These are phyloP conservation scores for Hypocryptadius cinnamomeus DNA, from an alignment of 2,113 vertebrate genomes.

Conservation along the genomic window DNA sequence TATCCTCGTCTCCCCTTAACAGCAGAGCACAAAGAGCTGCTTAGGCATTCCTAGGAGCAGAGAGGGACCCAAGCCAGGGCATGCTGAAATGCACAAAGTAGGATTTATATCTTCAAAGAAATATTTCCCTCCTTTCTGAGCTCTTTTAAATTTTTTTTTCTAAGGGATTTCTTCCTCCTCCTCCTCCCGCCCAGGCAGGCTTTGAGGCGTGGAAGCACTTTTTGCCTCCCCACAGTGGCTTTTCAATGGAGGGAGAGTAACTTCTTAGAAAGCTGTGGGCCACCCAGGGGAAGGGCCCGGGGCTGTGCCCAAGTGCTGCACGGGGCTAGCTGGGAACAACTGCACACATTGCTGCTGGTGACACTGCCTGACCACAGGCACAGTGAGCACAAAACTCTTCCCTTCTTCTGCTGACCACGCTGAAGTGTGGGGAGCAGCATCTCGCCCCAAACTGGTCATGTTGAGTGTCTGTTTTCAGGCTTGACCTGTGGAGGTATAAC, in stretches of 20 bases:
- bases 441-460: not conserved
- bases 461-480: not conserved
- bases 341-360: not conserved
- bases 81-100: constrained; percentile 30
- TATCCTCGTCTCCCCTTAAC: not conserved
- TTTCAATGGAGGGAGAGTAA: not conserved
- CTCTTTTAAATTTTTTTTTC: not conserved
- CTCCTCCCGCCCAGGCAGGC: not conserved
- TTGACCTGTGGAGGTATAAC: not conserved
- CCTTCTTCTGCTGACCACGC: rapidly evolving
- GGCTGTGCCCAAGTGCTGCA: not conserved
- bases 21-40: not conserved
- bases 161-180: not conserved
- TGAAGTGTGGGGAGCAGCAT: not conserved
- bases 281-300: not conserved
- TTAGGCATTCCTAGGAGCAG: not conserved
- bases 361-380: rapidly evolving
- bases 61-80: constrained; percentile 1
- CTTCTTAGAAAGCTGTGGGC: not conserved
- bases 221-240: not conserved
- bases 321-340: rapidly evolving
- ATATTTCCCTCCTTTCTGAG: not conserved
- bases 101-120: constrained; percentile 55
- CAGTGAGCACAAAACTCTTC: not conserved
- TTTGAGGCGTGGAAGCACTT: not conserved